Evolutionary conservation across 2,888 invertebrate species (phyloP).

Genomic region (Acronicta aceris): DNA sequence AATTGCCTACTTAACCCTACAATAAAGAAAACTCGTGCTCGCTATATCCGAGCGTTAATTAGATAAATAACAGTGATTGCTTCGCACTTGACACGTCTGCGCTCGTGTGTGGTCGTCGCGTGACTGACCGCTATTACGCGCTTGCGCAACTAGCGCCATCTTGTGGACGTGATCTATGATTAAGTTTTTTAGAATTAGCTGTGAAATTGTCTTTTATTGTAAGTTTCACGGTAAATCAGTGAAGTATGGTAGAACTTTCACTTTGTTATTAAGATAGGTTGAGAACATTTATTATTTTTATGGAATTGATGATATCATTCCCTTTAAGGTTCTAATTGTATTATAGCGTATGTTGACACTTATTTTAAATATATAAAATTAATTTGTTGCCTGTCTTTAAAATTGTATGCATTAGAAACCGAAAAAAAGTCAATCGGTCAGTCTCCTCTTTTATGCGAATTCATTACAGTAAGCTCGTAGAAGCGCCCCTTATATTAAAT

Average conservation of each 20-base stretch:
- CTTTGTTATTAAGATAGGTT: conserved; percentile 18
- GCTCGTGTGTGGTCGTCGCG: conserved; percentile 81
- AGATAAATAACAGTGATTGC: conserved; percentile 74
- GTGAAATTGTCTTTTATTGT: conserved; percentile 58
- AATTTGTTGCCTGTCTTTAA: too few species aligned
- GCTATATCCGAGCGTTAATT: conserved; percentile 65
- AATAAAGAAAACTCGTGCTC: conserved; percentile 46
- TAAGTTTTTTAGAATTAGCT: conserved; percentile 53
- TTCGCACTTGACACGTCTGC: conserved; percentile 67
- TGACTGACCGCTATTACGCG: conserved; percentile 76
- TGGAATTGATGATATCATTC: not conserved
- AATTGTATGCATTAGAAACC: not conserved
- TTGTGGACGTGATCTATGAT: conserved; percentile 64
- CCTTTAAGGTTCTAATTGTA: too few species aligned
- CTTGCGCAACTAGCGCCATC: conserved; percentile 70
- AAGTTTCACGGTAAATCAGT: conserved; percentile 35
- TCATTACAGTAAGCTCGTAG: conserved; percentile 25
- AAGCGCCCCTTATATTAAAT: conserved; percentile 38
- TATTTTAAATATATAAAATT: too few species aligned
- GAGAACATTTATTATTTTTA: conserved; percentile 6
- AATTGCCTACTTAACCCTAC: conserved; percentile 32
- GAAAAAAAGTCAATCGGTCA: not conserved
- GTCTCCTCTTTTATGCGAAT: not conserved
- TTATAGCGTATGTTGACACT: too few species aligned
- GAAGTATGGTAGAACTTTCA: conserved; percentile 37